Evolutionary conservation across 2,888 invertebrate genomes (phyloP), one percentile per base, ranked within the genome.

Genomic region (Priocnemis perturbator): DNA sequence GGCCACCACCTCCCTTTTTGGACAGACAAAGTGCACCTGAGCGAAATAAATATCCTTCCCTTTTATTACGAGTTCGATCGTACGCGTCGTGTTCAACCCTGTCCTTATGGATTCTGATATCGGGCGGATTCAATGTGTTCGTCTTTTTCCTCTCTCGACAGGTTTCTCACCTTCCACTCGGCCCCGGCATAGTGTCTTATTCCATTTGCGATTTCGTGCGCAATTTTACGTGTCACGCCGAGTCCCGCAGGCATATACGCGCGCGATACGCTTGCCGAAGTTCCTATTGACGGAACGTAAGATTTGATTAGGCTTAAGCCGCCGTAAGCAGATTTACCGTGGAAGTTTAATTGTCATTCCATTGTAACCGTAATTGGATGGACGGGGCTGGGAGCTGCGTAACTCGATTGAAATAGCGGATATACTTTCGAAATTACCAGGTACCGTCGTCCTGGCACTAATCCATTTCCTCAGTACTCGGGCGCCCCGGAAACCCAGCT

Each of bases 391-490:
- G 20, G 17, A 57, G 30, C 30, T 61, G 47, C 53, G 55, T 64
- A 65, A 69, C 56, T 57, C 62, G 37, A 68, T 67, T 45, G 61
- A 67, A 68, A 52, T 77, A 68, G 67, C 55, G 44, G 21, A 70
- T 73, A 71, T 62, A 73, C 64, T 76, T 73, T 70, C 62, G 45
- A 30, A 65, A 69, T 72, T 69, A 60, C 44, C 55, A 48, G 47
- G n/a, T 26, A 26, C 55, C 53, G 7, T 63, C 53, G 37, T 56
- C 37, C 56, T 44, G 44, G 30, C 58, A 59, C 64, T 69, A 64
- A 73, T 69, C 57, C 60, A 60, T 67, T 64, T 70, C 67, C 70
- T 60, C 19, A 9, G 26, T n/a, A 45, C 23, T 52, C 48, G 44
- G 44, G 30, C 47, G 44, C 15, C 26, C 26, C 56, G 64, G 60